Evolutionary conservation across 2,888 invertebrate species (phyloP), one percentile per base, ranked within the genome.

Genomic region (Xestia xanthographa): DNA sequence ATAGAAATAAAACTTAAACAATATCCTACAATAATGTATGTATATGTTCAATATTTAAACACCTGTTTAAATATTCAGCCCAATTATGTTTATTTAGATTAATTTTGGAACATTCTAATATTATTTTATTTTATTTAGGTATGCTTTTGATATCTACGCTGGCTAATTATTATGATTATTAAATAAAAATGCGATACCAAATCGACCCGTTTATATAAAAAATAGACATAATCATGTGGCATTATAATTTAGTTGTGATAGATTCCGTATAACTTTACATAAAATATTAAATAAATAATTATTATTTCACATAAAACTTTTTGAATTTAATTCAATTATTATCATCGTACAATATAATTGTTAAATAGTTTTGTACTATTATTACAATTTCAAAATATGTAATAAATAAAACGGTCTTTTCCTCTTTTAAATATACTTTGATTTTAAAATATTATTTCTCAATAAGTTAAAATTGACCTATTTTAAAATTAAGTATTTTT

Each of bases 401-500:
- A 38, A 73, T 78, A 85, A 87, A 85, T 86, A 84, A 86, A 86
- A 83, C 66, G 26, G 65, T 75, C 34, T 77, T 68, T 69, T 70
- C n/a, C 26, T 72, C 68, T 77, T 82, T 76, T 72, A 83, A 83
- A 86, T 86, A 79, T 83, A 76, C 2, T 81, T 78, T 86, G 71
- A 29, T 77, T 84, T 86, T 80, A 83, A 87, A 85, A 87, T 86
- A 88, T 79, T 63, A 65, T 82, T 71, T 66, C 26, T 79, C 73
- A 72, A 71, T 83, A 78, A 84, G 70, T 84, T 85, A 79, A 86
- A 89, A 89, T 88, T 89, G 86, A 89, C 86, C 66, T 88, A 78
- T 79, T 83, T 74, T 66, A 70, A 83, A 83, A 80, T 82, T 85
- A 80, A 77, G 75, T 79, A 72, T 75, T 80, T 85, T 88, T 87